Base-by-base conservation (phyloP, 2,888 invertebrate species). In the Eupithecia subumbrata region DNA sequence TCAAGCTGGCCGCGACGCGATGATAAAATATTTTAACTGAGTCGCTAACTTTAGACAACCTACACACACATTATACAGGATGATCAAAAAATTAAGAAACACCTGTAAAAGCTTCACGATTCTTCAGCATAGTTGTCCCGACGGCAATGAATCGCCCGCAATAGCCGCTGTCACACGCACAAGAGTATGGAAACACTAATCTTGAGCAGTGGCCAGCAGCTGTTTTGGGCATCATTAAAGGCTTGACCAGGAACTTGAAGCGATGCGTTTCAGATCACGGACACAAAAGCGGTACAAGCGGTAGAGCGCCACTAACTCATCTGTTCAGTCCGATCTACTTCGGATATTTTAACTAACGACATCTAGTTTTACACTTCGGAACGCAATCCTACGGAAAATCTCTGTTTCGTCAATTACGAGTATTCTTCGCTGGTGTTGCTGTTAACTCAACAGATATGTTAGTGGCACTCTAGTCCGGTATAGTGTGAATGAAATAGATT, bases 121-220 rank as follows among this genome's bases (percentile, higher is more conserved):
- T 78, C 80, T 85, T 87, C 84, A 85, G 68, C 48, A 84, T 81
- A 76, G 70, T 48, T 66, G 76, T 76, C 80, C 84, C 87, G 95
- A 86, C 86, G 95, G 90, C 85, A 88, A 93, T 95, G 95, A 95
- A 96, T 95, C 89, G 94, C 96, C 97, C 97, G 98, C 97, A 97
- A 98, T 98, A 98, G 98, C 98, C 98, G 98, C 98, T 98, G 98
- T 98, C 98, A 98, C 98, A 98, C 98, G 98, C 98, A 98, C 98
- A 98, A 98, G 98, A 98, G 98, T 98, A 97, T 97, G 90, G 95
- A 73, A 96, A 83, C 68, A 93, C 94, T 98, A 98, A 97, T 98
- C 98, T 98, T 98, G 98, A 97, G 97, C 98, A 98, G 98, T 98
- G 98, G 97, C 98, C 98, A 98, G 98, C 98, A 98, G 98, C 98